Evolutionary conservation across 2,113 vertebrate genomes (phyloP), one percentile per base, ranked within the genome.

Genomic region (Lampris megalopsis): DNA sequence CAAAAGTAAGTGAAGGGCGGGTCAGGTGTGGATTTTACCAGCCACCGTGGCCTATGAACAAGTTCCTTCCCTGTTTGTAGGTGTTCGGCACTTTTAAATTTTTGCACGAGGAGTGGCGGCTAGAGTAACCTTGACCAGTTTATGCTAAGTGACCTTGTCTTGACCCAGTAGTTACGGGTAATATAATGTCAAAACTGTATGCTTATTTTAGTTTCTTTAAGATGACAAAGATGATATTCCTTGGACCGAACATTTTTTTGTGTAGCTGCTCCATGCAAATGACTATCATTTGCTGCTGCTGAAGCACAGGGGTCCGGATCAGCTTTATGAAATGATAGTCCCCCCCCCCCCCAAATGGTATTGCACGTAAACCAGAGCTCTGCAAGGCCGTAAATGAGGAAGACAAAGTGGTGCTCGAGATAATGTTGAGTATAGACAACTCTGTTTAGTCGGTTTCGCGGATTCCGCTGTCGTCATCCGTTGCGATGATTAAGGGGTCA

Each of bases 101-200:
- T 10, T 6, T 10, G 49, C 49, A 53, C 50, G 5, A 13, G 50
- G 36, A 56, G 2, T 6, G 2, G 37, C 49, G 24, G 67, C n/a
- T 4, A 2, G 40, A 1, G 9, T 76, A 11, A 62, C 61, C 37
- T 37, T 2, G 35, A 10, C 13, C 52, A 8, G 66, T 10, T 50
- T 61, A 73, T 41, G 35, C 63, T 60, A 76, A 79, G 85, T 89
- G 83, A 68, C 87, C 89, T 91, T 87, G 54, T 52, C 53, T n/a
- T 42, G 38, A 63, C 7, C 1, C 48, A 9, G 35, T 52, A 63
- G 1, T 52, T 35, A 47, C 10, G 53, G 71, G 63, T 72, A 13
- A 1, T 48, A 45, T 1, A 43, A 35, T 54, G 40, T 36, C 56
- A 48, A 24, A 24, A 24, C 24, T 43, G 5, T 69, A 63, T 74